phyloP scores from a whole-genome alignment of 2,888 invertebrate genomes.

The Aquatica leii region DNA sequence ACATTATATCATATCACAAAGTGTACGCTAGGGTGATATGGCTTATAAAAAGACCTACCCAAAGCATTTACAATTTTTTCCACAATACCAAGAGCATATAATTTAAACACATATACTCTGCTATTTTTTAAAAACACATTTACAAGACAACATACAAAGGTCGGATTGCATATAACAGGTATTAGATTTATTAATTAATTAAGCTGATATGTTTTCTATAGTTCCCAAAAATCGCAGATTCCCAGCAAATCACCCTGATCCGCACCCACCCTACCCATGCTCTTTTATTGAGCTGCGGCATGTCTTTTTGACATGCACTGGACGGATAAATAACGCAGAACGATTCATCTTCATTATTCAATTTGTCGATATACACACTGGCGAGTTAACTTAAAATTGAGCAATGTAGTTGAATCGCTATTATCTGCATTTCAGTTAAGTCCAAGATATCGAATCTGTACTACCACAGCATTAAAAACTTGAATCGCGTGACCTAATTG shows the following conservation, averaged over 20 bases:
- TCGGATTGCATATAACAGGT: slow-evolving; percentile 63
- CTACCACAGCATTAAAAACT: slow-evolving; percentile 25
- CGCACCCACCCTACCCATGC: slow-evolving; percentile 61
- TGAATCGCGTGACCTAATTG: slow-evolving; percentile 38
- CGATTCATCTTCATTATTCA: slow-evolving; percentile 43
- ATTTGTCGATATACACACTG: slow-evolving; percentile 7
- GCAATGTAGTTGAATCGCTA: slow-evolving; percentile 41
- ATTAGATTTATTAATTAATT: slow-evolving; percentile 66
- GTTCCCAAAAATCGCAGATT: slow-evolving; percentile 66
- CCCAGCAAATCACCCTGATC: slow-evolving; percentile 58
- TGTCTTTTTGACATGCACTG: slow-evolving; percentile 59
- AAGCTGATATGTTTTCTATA: slow-evolving; percentile 78
- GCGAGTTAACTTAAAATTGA: slow-evolving; percentile 19
- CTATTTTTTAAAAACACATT: slow-evolving; percentile 56
- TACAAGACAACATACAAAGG: slow-evolving; percentile 62
- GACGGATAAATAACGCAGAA: slow-evolving; percentile 62
- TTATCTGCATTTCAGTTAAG: slow-evolving; percentile 45
- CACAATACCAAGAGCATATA: slow-evolving; percentile 56
- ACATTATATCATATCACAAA: slow-evolving; percentile 58
- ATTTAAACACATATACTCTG: slow-evolving; percentile 55
- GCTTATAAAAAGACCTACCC: slow-evolving; percentile 19
- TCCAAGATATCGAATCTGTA: slow-evolving; percentile 43
- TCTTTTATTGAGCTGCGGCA: slow-evolving; percentile 59
- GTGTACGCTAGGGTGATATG: slow-evolving; percentile 44
- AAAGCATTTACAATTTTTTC: slow-evolving; percentile 45